A percentile compares a stretch with the other conserved stretches of the same genome.
These are phyloP conservation scores for Stramonita haemastoma DNA, from an alignment of 2,888 invertebrate species.

Conservation along the genomic window DNA sequence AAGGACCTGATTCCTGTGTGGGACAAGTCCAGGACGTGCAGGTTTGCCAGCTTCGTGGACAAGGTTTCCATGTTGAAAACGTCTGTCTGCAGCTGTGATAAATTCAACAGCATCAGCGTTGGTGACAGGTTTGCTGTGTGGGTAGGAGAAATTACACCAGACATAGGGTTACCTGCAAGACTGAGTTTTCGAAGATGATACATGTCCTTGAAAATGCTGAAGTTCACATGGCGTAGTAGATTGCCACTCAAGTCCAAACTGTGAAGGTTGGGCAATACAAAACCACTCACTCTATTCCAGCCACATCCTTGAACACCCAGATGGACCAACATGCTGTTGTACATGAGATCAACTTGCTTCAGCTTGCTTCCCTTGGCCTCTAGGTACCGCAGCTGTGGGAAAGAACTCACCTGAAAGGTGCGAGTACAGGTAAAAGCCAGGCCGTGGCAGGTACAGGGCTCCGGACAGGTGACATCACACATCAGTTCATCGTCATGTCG, in stretches of 20 bases:
- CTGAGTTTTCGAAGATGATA: not conserved
- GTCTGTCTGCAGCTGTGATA: not conserved
- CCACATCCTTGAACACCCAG: not conserved
- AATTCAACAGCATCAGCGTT: not conserved
- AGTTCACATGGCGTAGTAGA: not conserved
- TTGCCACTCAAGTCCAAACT: constrained; percentile 21
- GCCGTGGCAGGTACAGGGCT: not conserved
- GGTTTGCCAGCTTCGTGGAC: not conserved
- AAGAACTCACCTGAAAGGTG: not conserved
- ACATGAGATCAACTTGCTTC: not conserved
- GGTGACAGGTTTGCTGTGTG: not conserved
- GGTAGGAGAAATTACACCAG: not conserved
- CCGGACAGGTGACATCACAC: not conserved
- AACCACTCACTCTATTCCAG: not conserved
- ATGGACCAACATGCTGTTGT: not conserved
- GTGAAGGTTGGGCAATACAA: not conserved
- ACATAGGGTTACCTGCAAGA: not conserved
- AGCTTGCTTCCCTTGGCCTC: not conserved
- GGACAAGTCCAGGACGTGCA: not conserved
- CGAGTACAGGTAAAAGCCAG: not conserved
- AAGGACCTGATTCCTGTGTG: not conserved
- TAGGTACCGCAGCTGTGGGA: not conserved
- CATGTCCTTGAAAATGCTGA: not conserved
- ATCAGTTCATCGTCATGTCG: too few species aligned
- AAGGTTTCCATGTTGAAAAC: not conserved